phyloP scores from a whole-genome alignment of 2,797 vertebrate genomes.

The Anabacerthia variegaticeps region DNA sequence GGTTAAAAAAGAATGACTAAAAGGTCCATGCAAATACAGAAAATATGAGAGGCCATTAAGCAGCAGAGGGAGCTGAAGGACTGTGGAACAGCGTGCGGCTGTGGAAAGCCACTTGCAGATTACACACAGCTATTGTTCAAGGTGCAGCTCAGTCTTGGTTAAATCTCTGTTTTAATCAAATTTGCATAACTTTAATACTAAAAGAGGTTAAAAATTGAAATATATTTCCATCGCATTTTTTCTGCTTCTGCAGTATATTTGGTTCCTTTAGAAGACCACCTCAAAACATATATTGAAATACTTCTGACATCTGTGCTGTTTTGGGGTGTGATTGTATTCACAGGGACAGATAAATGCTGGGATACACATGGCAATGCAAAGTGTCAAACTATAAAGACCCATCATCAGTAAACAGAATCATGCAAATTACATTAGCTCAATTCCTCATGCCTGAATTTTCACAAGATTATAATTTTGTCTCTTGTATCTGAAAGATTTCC shows the following conservation, averaged over 20 bases:
- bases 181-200: conserved; percentile 36
- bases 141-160: conserved; percentile 37
- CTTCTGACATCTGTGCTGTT: background rate
- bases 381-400: background rate
- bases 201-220: conserved; percentile 56
- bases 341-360: background rate
- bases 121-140: background rate
- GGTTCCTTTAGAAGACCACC: background rate
- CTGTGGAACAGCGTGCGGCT: background rate
- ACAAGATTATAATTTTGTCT: background rate
- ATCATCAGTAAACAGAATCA: background rate
- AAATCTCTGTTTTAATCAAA: conserved; percentile 68
- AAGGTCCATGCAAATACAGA: background rate
- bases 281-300: background rate
- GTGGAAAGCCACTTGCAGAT: background rate
- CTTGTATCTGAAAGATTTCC: background rate
- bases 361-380: background rate
- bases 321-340: background rate
- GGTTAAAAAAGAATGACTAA: background rate
- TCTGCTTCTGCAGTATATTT: conserved; percentile 2
- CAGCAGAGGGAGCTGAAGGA: conserved; percentile 73
- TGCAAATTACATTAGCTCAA: background rate
- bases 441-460: background rate
- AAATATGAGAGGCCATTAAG: background rate
- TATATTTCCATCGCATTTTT: background rate